Percentiles rank a stretch among this genome's conserved stretches.
phyloP scores from a whole-genome alignment of 1,140 invertebrate species.

The Capitella teleta region DNA sequence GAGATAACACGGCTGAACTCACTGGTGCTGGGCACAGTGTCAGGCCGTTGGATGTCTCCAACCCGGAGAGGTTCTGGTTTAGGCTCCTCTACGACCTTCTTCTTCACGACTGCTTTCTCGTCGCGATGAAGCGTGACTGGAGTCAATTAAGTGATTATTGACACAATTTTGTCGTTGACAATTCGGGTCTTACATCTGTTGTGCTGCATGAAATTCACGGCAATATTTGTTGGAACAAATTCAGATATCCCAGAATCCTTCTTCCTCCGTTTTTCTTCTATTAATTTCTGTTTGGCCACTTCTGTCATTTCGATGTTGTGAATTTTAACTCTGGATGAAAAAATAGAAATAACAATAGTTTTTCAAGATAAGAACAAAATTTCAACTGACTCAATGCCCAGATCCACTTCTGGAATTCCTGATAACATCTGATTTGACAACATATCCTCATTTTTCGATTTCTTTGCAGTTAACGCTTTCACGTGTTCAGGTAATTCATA shows the following conservation, averaged over 20 bases:
- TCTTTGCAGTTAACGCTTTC: constrained; percentile 44
- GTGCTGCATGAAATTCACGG: constrained; percentile 94
- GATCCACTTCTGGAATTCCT: constrained; percentile 98
- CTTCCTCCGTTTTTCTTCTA: constrained; percentile 78
- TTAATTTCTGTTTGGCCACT: constrained; percentile 83
- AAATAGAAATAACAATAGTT: neutral
- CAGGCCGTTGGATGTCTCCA: too few relatives aligned
- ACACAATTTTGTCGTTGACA: too few relatives aligned
- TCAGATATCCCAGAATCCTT: constrained; percentile 81
- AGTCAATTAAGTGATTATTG: too few relatives aligned
- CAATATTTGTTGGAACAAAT: constrained; percentile 95
- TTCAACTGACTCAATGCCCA: constrained; percentile 81
- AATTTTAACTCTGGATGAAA: constrained; percentile 67
- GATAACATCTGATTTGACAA: constrained; percentile 99
- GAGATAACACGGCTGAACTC: too few relatives aligned
- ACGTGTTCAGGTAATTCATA: constrained; percentile 66
- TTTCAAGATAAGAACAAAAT: neutral
- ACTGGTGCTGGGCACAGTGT: too few relatives aligned
- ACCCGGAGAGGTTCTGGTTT: too few relatives aligned
- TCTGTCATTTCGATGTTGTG: constrained; percentile 96
- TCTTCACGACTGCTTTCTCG: too few relatives aligned
- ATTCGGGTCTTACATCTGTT: constrained; percentile 62
- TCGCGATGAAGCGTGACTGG: too few relatives aligned
- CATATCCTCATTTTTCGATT: constrained; percentile 91
- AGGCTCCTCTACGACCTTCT: too few relatives aligned